Evolutionary conservation across 2,797 vertebrate species (phyloP).

Genomic region (Sebastes vulpes): DNA sequence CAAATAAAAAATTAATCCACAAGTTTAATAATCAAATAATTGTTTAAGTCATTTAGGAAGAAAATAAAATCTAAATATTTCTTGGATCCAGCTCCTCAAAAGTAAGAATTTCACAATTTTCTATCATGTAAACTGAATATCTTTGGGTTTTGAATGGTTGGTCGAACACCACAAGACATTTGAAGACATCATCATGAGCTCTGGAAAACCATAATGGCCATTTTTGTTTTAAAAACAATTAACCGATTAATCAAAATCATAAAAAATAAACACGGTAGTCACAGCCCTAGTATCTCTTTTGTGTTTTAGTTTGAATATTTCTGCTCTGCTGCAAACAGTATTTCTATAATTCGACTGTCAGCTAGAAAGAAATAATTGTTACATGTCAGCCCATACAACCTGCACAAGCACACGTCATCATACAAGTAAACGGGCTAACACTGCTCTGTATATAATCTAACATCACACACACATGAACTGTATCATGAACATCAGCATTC

Average conservation of each 20-base stretch:
- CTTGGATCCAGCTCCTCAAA: neutral
- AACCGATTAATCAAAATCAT: neutral
- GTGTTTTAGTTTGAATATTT: neutral
- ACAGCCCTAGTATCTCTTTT: no score
- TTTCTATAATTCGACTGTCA: neutral
- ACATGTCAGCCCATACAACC: neutral
- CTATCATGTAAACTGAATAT: neutral
- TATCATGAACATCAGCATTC: slow-evolving; percentile 64
- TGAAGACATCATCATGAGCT: neutral
- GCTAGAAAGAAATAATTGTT: neutral
- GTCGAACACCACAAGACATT: neutral
- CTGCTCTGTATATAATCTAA: slow-evolving; percentile 5
- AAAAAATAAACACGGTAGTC: neutral
- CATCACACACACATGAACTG: slow-evolving; percentile 6
- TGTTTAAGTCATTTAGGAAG: neutral
- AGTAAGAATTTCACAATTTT: neutral
- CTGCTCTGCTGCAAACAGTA: neutral
- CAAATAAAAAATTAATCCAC: no score
- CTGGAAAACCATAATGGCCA: neutral
- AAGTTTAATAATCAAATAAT: neutral
- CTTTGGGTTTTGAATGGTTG: neutral
- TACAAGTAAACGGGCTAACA: neutral
- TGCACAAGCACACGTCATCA: neutral
- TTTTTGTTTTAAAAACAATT: no score
- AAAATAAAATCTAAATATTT: neutral